These are phyloP conservation scores for Ceratosolen solmsi DNA, from an alignment of 1,140 invertebrate genomes.

Conservation along the genomic window DNA sequence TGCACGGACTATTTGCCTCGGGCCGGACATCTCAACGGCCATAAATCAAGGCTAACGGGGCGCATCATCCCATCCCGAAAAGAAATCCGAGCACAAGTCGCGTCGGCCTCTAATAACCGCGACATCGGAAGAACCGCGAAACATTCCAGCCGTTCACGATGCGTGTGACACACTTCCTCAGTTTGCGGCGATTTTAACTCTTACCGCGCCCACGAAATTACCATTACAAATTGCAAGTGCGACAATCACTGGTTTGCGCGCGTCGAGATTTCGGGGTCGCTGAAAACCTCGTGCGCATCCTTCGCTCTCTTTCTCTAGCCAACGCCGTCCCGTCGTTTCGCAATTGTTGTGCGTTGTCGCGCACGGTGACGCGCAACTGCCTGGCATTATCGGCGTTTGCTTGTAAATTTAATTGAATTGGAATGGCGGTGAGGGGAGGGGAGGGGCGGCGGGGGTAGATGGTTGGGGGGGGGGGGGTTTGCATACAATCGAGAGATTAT, in stretches of 20 bases:
- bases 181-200: too few relatives aligned
- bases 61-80: not conserved
- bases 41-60: conserved; percentile 9
- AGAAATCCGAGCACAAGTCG: not conserved
- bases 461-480: too few relatives aligned
- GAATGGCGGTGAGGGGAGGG: too few relatives aligned
- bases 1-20: not conserved
- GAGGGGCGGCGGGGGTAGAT: too few relatives aligned
- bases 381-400: too few relatives aligned
- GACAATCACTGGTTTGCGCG: too few relatives aligned
- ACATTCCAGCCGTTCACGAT: not conserved
- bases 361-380: too few relatives aligned
- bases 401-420: too few relatives aligned
- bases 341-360: too few relatives aligned
- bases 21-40: not conserved
- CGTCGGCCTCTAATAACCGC: not conserved
- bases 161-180: conserved; percentile 5
- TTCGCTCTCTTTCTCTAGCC: not conserved
- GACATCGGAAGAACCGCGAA: not conserved
- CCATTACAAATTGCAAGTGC: conserved; percentile 62
- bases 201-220: conserved; percentile 63
- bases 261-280: not conserved
- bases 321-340: too few relatives aligned
- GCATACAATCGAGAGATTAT: too few relatives aligned
- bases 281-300: not conserved